Conservation (phyloP, 64 coral and sea anemone species). For the Stylophora pistillata region DNA sequence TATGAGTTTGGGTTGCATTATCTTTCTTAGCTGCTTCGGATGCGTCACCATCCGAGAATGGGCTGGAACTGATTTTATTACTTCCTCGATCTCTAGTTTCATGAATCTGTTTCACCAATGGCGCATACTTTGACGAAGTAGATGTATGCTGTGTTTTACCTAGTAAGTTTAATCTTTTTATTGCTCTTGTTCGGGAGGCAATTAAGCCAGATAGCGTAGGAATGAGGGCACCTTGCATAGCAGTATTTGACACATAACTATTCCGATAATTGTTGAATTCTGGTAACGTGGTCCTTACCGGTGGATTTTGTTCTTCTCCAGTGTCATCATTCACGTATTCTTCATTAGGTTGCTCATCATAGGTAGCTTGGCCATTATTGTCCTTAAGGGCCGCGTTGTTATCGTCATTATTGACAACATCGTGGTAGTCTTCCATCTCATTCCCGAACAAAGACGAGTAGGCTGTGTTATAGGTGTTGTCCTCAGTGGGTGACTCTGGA, state of each 20-base stretch:
- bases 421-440: neutral
- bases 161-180: neutral
- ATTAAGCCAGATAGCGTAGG: neutral
- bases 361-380: neutral
- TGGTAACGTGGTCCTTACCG: neutral
- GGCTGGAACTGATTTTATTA: too few species aligned
- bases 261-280: neutral
- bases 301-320: neutral
- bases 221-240: neutral
- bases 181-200: slow-evolving; percentile 3
- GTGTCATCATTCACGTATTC: neutral
- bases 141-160: neutral
- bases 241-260: neutral
- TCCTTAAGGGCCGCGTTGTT: neutral
- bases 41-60: neutral
- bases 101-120: neutral
- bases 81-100: neutral
- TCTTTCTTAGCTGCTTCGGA: slow-evolving; percentile 3
- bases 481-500: neutral
- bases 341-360: neutral
- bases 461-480: slow-evolving; percentile 15
- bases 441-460: slow-evolving; percentile 27
- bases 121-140: neutral
- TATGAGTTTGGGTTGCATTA: neutral
- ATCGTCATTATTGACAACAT: neutral